Percentiles rank a stretch among this genome's conserved stretches.
Evolutionary conservation across 2,113 vertebrate genomes (phyloP).

Genomic region (Calonectris borealis): DNA sequence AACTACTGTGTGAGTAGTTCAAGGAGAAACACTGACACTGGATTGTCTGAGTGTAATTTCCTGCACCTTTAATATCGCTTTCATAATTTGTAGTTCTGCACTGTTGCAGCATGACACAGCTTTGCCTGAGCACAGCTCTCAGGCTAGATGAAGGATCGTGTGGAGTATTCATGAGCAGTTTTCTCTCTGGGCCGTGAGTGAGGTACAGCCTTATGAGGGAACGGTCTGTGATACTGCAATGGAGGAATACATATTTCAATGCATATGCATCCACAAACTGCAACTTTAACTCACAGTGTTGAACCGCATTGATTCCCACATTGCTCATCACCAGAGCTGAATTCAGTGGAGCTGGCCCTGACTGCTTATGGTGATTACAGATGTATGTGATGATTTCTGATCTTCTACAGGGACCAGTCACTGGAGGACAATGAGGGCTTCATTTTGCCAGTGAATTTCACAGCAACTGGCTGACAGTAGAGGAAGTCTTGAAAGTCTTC

Average conservation of each 20-base stretch:
- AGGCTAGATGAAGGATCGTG: background rate
- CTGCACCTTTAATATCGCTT: background rate
- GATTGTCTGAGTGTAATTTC: background rate
- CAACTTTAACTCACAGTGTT: background rate
- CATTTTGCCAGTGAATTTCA: background rate
- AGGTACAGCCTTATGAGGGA: background rate
- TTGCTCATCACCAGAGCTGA: background rate
- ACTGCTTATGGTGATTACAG: background rate
- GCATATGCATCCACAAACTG: background rate
- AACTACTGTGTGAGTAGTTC: background rate
- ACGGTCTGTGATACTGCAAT: background rate
- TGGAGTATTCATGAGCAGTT: background rate
- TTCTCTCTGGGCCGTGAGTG: rapidly evolving
- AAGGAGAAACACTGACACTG: background rate
- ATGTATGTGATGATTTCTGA: background rate
- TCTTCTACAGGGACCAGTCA: background rate
- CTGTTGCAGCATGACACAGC: background rate
- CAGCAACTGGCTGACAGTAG: background rate
- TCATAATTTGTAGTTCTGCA: background rate
- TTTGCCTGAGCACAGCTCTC: background rate
- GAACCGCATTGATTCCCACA: background rate
- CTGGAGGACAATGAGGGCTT: background rate
- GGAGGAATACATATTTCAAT: background rate
- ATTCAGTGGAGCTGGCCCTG: background rate
- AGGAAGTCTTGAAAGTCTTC: background rate